Evolutionary conservation across 2,888 invertebrate species (phyloP), one percentile per base, ranked within the genome.

Genomic region (Eledona agricola): DNA sequence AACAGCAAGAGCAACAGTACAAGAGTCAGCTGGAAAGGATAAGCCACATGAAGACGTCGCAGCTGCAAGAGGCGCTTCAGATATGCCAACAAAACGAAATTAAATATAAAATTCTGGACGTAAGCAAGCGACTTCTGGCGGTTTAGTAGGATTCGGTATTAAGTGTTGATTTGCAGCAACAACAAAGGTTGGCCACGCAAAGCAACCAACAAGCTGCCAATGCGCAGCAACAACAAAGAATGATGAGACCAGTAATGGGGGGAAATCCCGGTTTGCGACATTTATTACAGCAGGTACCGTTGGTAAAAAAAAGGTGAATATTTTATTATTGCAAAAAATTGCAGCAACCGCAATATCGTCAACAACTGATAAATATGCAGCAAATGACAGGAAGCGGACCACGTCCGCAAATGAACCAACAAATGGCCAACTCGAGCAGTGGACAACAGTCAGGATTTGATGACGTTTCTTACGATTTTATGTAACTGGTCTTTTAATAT

Each of bases 51-150:
- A 79, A 80, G 59, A 77, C 79, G 38, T 77, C 78, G n/a, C 79
- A 83, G 71, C 75, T 83, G 58, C 83, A 84, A 65, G 84, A 85
- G 68, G 80, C 82, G 53, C 77, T 88, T 38, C 89, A 90, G 67
- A 83, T 85, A 4, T 89, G 89, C 0, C 90, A 90, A 68, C 88
- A 89, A 60, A 87, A 88, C 63, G 90, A 91, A 66, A 85, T 88
- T 74, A 90, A 90, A 60, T 90, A 86, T 70, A 90, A 89, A 66
- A 80, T 81, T 62, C 83, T 89, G 28, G 88, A 89, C 78, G 87
- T 85, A 55, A 79, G 74, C 76, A 16, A 6, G 10, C 9, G n/a
- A 9, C 22, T 11, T 25, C 43, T 22, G 15, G 23, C 28, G 16
- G 43, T 25, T 42, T 43, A 26, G 16, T 42, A 40, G 26, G 9